Percentiles rank a stretch among this genome's conserved stretches.
These are phyloP conservation scores for Actias luna DNA, from an alignment of 2,888 invertebrate species.

Conservation along the genomic window DNA sequence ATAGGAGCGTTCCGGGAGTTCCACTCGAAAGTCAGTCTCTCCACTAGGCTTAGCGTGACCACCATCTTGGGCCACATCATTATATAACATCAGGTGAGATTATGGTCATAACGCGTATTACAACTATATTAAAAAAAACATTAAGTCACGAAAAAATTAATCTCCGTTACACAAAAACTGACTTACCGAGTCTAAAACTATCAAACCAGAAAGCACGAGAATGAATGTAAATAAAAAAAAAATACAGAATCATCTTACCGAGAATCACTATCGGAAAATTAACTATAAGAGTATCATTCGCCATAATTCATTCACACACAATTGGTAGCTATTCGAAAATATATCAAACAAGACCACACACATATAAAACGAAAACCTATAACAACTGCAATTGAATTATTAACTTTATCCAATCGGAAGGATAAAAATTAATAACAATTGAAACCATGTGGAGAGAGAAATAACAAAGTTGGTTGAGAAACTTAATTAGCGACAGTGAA, in stretches of 20 bases:
- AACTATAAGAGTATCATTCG: not conserved
- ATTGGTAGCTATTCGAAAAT: not conserved
- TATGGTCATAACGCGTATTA: too few species aligned
- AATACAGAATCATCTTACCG: not conserved
- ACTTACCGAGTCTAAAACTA: too few species aligned
- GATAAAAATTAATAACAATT: not conserved
- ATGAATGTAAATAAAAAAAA: not conserved
- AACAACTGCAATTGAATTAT: not conserved
- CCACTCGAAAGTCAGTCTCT: too few species aligned
- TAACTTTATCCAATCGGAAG: not conserved
- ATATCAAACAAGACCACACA: not conserved
- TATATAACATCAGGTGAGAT: too few species aligned
- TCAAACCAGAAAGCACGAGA: too few species aligned
- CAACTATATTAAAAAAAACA: too few species aligned
- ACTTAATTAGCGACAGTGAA: not conserved
- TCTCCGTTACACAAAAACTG: too few species aligned
- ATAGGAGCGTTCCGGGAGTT: too few species aligned
- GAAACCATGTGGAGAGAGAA: not conserved
- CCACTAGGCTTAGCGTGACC: too few species aligned
- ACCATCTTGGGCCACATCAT: too few species aligned
- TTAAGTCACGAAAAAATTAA: too few species aligned
- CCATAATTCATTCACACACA: not conserved
- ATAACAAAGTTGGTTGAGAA: not conserved
- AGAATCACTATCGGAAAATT: not conserved
- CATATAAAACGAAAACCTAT: not conserved